Evolutionary conservation across 2,888 invertebrate genomes (phyloP).

Genomic region (Strigamia crassipes): DNA sequence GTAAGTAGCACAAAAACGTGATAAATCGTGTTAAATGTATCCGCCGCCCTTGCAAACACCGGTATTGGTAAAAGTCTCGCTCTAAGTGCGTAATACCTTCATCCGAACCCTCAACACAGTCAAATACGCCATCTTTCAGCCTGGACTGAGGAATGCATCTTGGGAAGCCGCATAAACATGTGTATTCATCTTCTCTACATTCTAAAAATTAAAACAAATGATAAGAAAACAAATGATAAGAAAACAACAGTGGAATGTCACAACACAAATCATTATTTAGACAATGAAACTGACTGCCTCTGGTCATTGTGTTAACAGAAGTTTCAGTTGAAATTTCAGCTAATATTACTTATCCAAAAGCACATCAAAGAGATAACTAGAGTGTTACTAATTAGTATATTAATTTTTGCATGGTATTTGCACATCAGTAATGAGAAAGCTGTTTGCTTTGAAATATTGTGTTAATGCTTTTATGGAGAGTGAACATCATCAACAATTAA

Average conservation of each 20-base stretch:
- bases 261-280: neutral
- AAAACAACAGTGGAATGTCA: too few relatives aligned
- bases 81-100: slow-evolving; percentile 55
- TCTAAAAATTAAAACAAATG: slow-evolving; percentile 53
- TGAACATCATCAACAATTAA: too few relatives aligned
- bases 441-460: too few relatives aligned
- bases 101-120: slow-evolving; percentile 62
- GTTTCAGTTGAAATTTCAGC: too few relatives aligned
- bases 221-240: too few relatives aligned
- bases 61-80: neutral
- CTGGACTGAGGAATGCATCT: slow-evolving; percentile 57
- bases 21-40: too few relatives aligned
- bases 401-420: too few relatives aligned
- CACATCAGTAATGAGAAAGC: too few relatives aligned
- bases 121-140: slow-evolving; percentile 58
- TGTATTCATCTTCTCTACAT: slow-evolving; percentile 59
- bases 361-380: neutral
- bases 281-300: too few relatives aligned
- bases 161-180: slow-evolving; percentile 60
- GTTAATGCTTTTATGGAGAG: too few relatives aligned
- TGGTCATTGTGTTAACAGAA: too few relatives aligned
- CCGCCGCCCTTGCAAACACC: neutral
- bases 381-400: neutral
- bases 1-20: too few relatives aligned
- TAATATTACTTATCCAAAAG: neutral